A percentile compares a stretch with the other conserved stretches of the same genome.
phyloP scores from a whole-genome alignment of 2,888 invertebrate genomes.

The Lepidonotus clava region DNA sequence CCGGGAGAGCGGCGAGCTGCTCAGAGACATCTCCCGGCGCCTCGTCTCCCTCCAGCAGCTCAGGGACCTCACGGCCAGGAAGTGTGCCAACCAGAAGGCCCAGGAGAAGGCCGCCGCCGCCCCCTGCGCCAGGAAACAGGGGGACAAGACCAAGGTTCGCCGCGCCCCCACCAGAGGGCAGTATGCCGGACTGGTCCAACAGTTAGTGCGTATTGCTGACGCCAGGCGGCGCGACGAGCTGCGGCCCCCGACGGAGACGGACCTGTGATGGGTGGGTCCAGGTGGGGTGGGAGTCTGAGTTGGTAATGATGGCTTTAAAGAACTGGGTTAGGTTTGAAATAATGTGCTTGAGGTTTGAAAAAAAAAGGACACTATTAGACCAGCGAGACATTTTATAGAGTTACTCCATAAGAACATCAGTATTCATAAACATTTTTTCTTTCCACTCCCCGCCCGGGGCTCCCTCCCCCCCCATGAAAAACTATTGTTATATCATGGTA shows the following conservation, averaged over 20 bases:
- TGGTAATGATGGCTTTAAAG: too few species aligned
- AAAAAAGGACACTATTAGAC: too few species aligned
- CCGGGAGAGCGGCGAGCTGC: not conserved
- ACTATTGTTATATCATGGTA: too few species aligned
- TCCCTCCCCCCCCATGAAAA: too few species aligned
- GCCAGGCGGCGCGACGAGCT: not conserved
- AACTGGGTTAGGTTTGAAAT: too few species aligned
- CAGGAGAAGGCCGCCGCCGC: not conserved
- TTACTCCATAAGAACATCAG: too few species aligned
- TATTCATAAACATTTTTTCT: too few species aligned
- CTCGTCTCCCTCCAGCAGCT: not conserved
- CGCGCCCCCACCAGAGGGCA: not conserved
- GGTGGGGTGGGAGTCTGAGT: too few species aligned
- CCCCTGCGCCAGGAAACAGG: not conserved
- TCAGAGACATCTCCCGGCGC: not conserved
- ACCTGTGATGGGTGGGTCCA: too few species aligned
- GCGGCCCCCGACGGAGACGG: not conserved
- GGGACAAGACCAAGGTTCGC: not conserved
- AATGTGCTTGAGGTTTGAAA: too few species aligned
- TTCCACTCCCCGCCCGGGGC: too few species aligned
- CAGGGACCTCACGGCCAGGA: not conserved
- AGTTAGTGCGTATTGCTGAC: not conserved
- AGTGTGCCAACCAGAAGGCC: not conserved
- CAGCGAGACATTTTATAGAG: too few species aligned
- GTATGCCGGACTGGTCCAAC: not conserved